Conservation (phyloP, 2,888 invertebrate genomes). For the Nephrotoma guestfalica region DNA sequence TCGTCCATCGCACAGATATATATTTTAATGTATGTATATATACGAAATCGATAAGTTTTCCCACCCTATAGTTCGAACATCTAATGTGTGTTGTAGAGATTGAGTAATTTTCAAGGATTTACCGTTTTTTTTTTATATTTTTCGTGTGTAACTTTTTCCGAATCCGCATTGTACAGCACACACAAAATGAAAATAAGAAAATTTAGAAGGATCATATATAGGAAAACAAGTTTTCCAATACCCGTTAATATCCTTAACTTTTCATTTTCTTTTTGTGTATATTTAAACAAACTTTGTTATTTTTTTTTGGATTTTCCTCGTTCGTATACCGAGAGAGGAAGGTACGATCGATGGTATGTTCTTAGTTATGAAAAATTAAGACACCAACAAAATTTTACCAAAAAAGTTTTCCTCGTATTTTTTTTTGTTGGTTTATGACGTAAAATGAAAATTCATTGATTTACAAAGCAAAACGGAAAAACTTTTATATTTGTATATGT, state of each 20-base stretch:
- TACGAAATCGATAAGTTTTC: neutral
- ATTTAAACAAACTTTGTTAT: neutral
- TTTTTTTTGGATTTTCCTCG: neutral
- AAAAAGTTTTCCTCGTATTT: neutral
- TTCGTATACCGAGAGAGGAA: neutral
- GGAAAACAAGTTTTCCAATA: neutral
- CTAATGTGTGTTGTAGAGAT: neutral
- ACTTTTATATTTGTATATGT: neutral
- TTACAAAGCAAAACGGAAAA: neutral
- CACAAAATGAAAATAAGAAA: neutral
- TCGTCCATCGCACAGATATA: neutral
- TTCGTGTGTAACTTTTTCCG: neutral
- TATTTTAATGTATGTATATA: neutral
- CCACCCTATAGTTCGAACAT: neutral
- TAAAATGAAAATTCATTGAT: neutral
- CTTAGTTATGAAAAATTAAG: neutral
- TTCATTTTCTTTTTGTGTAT: neutral
- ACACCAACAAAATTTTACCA: neutral
- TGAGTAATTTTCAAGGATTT: neutral
- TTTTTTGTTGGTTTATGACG: neutral
- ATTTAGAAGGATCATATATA: neutral
- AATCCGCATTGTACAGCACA: neutral
- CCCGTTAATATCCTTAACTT: neutral
- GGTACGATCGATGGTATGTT: neutral
- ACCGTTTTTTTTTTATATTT: neutral